phyloP scores from a whole-genome alignment of 2,888 invertebrate genomes.

The Chrysopilus asiliformis region DNA sequence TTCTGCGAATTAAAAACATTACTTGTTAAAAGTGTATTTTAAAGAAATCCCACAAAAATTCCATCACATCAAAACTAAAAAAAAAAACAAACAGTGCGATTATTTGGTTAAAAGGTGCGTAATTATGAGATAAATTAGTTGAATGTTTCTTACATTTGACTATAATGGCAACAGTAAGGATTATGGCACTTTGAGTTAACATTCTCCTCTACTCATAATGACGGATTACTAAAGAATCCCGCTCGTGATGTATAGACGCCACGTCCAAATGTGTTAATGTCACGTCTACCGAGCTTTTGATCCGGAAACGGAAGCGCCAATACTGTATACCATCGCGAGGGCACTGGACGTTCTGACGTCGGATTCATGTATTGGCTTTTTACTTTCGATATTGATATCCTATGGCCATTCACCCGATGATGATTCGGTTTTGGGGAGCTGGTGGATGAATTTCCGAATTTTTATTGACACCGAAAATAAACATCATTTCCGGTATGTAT shows the following conservation, averaged over 20 bases:
- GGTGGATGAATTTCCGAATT: constrained; percentile 3
- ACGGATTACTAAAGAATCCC: constrained; percentile 72
- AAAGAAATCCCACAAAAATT: too few relatives aligned
- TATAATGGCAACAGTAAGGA: constrained; percentile 17
- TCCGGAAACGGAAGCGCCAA: constrained; percentile 86
- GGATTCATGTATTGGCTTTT: constrained; percentile 19
- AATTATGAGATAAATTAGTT: constrained; percentile 1
- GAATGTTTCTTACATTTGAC: constrained; percentile 19
- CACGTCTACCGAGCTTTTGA: constrained; percentile 79
- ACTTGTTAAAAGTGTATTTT: too few relatives aligned
- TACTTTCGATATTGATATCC: constrained; percentile 16
- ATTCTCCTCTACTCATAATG: constrained; percentile 19
- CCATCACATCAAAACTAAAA: too few relatives aligned
- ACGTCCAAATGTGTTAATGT: constrained; percentile 45
- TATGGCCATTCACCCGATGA: constrained; percentile 4
- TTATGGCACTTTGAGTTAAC: constrained; percentile 20
- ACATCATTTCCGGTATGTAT: too few relatives aligned
- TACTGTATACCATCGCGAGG: constrained; percentile 78
- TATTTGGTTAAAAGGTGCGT: not conserved
- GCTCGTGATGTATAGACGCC: constrained; percentile 55
- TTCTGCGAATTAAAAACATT: constrained; percentile 41
- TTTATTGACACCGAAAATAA: too few relatives aligned
- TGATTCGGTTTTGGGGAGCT: constrained; percentile 8
- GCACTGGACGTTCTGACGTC: constrained; percentile 26
- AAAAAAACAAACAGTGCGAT: too few relatives aligned